These are phyloP conservation scores for Lates calcarifer DNA, from an alignment of 2,113 vertebrate genomes.

Conservation along the genomic window DNA sequence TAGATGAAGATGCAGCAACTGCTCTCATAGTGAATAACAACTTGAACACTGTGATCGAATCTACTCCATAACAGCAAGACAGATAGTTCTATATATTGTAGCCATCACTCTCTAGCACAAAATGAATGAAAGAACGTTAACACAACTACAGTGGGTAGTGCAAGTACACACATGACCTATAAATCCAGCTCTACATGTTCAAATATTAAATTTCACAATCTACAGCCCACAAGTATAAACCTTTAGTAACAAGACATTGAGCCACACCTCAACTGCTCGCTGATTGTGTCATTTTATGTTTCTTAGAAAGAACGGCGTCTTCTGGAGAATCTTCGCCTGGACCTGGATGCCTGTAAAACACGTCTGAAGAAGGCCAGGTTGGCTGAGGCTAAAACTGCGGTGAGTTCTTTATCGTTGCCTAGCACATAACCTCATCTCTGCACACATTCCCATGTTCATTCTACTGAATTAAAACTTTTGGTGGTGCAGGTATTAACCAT, in stretches of 20 bases:
- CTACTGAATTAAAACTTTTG: not conserved
- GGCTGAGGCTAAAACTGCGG: slow-evolving; percentile 94
- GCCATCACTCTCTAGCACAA: too few species aligned
- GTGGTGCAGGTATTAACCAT: not conserved
- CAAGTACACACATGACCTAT: too few species aligned
- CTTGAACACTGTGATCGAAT: too few species aligned
- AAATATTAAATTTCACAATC: not conserved
- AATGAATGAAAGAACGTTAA: too few species aligned
- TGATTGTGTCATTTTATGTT: not conserved
- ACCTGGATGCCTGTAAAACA: slow-evolving; percentile 93
- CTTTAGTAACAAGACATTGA: not conserved
- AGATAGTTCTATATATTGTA: too few species aligned
- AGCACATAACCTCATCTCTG: not conserved
- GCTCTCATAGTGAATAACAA: too few species aligned
- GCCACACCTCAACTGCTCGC: not conserved
- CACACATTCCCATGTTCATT: slow-evolving; percentile 6
- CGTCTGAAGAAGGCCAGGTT: slow-evolving; percentile 94
- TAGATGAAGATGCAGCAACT: too few species aligned
- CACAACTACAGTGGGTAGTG: too few species aligned
- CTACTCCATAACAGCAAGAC: too few species aligned
- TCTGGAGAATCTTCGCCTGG: slow-evolving; percentile 93
- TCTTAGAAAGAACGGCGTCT: slow-evolving; percentile 92
- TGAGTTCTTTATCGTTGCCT: slow-evolving; percentile 71
- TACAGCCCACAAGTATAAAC: not conserved
- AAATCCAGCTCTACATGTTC: too few species aligned